Base-by-base conservation (phyloP, 30 jellyfish, hydroid and myxozoan species). In the Aurelia coerulea region DNA sequence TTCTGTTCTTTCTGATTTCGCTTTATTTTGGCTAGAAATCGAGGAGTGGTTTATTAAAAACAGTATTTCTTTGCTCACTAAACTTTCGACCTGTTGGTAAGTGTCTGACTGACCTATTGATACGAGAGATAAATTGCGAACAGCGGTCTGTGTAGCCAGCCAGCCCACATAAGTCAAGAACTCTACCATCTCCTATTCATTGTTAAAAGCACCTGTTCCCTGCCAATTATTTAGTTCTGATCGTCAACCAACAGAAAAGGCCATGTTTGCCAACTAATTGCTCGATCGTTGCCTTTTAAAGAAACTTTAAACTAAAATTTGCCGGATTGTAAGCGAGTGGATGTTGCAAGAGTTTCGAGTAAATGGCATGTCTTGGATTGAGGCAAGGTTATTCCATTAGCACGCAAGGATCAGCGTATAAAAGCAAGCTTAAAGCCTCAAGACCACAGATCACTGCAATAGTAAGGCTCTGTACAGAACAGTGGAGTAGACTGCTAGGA, bases 141-240 rank as follows among this genome's bases (percentile, higher is more conserved):
- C 56, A 46, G 56, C 14, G 56, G 56, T 46, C 56, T 46, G 56
- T 46, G 56, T 46, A 46, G 56, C 56, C 56, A 46, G 56, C 56
- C 56, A 46, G 56, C 56, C 56, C 56, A 29, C 87, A 37, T 60
- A 71, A 83, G 77, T 83, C 92, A 72, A 78, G 42, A 33, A 19
- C 32, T 33, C 86, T 83, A 83, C 63, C 86, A 53, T 59, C 68
- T 60, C 53, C 71, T 42, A 65, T 65, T 9, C 68, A 81, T 52
- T 70, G 37, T 64, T 13, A 54, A 70, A 71, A 63, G 42, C 92
- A 83, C 92, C 92, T 83, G 92, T 71, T 59, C 82, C 73, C 62
- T 58, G 84, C 76, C 86, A 53, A 83, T 83, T 83, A 85, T 83
- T 71, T 72, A 31, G 77, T 23, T 39, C 62, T 68, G 68, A 71